Evolutionary conservation across 1,140 invertebrate genomes (phyloP).

Genomic region (Neodiprion lecontei): DNA sequence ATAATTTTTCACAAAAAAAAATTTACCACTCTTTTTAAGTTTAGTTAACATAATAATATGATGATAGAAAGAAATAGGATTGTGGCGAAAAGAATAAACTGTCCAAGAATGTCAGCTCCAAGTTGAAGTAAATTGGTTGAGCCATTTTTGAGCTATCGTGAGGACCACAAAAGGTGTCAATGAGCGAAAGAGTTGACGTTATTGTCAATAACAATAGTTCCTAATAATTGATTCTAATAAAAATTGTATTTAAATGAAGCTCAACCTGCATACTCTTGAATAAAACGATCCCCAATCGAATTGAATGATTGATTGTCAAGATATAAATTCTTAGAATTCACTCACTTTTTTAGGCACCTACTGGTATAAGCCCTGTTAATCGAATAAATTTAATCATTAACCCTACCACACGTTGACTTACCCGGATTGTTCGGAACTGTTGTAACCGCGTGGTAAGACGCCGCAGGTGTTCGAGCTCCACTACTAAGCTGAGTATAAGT

Average conservation of each 20-base stretch:
- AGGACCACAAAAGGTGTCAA: no score
- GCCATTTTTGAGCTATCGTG: no score
- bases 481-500: slow-evolving; percentile 86
- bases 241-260: slow-evolving; percentile 10
- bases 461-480: slow-evolving; percentile 62
- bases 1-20: no score
- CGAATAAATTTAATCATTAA: neutral
- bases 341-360: neutral
- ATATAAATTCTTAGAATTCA: no score
- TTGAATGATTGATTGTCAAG: no score
- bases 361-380: neutral
- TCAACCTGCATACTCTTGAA: slow-evolving; percentile 16
- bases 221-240: slow-evolving; percentile 19
- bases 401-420: slow-evolving; percentile 28
- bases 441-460: slow-evolving; percentile 64
- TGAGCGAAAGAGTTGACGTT: neutral
- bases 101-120: no score
- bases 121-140: no score
- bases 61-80: no score
- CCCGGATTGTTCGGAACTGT: slow-evolving; percentile 65
- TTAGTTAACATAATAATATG: no score
- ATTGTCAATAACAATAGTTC: neutral
- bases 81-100: no score
- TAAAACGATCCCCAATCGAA: slow-evolving; percentile 19
- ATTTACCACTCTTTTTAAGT: no score